phyloP scores from a whole-genome alignment of 2,888 invertebrate species.

The Tribolium freemani region DNA sequence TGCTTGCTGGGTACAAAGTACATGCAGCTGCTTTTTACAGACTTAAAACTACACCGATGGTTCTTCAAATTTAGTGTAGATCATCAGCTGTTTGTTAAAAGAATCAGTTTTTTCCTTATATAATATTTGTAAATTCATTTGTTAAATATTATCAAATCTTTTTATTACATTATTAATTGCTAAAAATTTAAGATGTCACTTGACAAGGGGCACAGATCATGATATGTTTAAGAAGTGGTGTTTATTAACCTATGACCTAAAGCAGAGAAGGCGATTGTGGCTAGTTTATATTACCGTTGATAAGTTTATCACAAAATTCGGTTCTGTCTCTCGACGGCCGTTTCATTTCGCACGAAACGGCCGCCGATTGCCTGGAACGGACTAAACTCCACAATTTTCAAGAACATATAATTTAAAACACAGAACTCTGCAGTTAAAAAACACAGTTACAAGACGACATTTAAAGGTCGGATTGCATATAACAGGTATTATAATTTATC shows the following conservation, averaged over 20 bases:
- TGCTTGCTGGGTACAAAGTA: conserved; percentile 55
- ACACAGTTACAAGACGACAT: conserved; percentile 69
- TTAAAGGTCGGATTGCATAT: conserved; percentile 70
- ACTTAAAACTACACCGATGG: conserved; percentile 46
- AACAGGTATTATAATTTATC: conserved; percentile 70
- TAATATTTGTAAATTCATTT: conserved; percentile 67
- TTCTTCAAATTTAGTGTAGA: conserved; percentile 52
- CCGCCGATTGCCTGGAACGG: conserved; percentile 35
- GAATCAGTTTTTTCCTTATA: conserved; percentile 55
- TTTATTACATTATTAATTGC: conserved; percentile 67
- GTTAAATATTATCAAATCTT: conserved; percentile 69
- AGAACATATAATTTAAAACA: conserved; percentile 61
- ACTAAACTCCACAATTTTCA: conserved; percentile 60
- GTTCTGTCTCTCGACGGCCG: conserved; percentile 50
- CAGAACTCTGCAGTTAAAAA: conserved; percentile 65
- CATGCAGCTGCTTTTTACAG: conserved; percentile 50
- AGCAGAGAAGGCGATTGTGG: conserved; percentile 72
- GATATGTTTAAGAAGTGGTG: conserved; percentile 85
- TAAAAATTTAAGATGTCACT: conserved; percentile 72
- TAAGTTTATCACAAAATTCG: conserved; percentile 66
- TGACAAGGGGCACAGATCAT: conserved; percentile 84
- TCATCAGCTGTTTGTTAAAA: conserved; percentile 44
- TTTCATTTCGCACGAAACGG: conserved; percentile 1
- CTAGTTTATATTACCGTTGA: conserved; percentile 67
- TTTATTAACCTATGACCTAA: conserved; percentile 73